Evolutionary conservation across 2,888 invertebrate species (phyloP), one percentile per base, ranked within the genome.

Genomic region (Drosophila nr. medialis): DNA sequence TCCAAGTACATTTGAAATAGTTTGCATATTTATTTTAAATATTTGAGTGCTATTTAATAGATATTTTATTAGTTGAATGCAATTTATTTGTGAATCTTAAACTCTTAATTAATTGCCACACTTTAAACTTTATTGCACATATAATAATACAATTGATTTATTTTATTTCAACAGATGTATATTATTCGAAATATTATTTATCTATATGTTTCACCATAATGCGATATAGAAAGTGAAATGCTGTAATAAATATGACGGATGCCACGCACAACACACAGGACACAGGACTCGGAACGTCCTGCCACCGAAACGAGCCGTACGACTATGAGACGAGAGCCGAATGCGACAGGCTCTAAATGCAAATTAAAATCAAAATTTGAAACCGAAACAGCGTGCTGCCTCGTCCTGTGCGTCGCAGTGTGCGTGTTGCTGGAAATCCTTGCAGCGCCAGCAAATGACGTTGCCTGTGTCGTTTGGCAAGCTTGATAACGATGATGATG

Each of bases 331-430:
- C 84, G 72, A 82, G 68, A 78, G 75, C 69, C 83, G 81, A 82
- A 73, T 79, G 61, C 73, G 77, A 64, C 75, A 61, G 77, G 69
- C 79, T 81, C 88, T 81, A 89, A 90, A 84, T 89, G 83, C 84
- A 89, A 86, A 86, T 86, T 70, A 81, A 89, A 86, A 86, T 86
- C 86, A 77, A 75, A 85, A 88, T 75, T 88, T n/a, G 84, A 84
- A 86, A 77, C 86, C 74, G 70, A 81, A 84, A 63, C 71, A 61
- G 42, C 58, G 53, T 71, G 51, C 69, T 83, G 75, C 34, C 50
- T 65, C 51, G 60, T 60, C 50, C 62, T 67, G 61, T 55, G 65
- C 64, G 71, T 69, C 55, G 64, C 71, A 66, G 71, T 67, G 66
- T 70, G 67, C 48, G 73, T 64, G 81, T 40, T 48, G 48, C 69